Evolutionary conservation across 1,140 invertebrate genomes (phyloP).

Genomic region (Drosophila rhopaloa): DNA sequence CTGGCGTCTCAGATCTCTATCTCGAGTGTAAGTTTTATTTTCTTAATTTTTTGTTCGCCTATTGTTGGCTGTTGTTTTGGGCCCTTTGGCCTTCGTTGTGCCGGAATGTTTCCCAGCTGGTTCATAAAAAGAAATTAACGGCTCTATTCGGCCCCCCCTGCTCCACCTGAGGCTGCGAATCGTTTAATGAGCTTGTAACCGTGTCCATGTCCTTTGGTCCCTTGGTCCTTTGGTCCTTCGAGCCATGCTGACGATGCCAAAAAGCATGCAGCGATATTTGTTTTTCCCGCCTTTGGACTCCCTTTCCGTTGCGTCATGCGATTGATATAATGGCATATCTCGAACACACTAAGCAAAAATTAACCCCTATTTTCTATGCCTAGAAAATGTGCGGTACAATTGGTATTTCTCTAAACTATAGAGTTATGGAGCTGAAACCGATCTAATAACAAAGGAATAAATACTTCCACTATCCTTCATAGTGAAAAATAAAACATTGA

Average conservation of each 20-base stretch:
- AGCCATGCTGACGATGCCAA: slow-evolving; percentile 55
- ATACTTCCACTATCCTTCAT: no score
- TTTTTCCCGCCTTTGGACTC: slow-evolving; percentile 16
- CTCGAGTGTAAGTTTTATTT: slow-evolving; percentile 70
- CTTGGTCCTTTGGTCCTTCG: background rate
- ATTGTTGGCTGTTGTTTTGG: slow-evolving; percentile 10
- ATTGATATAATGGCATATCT: slow-evolving; percentile 56
- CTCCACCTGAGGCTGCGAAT: slow-evolving; percentile 47
- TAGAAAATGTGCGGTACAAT: no score
- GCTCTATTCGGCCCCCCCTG: slow-evolving; percentile 39
- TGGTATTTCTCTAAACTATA: no score
- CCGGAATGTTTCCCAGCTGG: slow-evolving; percentile 84
- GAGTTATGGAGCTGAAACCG: no score
- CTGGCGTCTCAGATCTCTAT: slow-evolving; percentile 53
- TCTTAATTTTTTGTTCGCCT: slow-evolving; percentile 59
- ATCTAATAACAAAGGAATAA: no score
- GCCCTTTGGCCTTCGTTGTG: slow-evolving; percentile 17
- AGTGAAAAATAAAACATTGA: no score
- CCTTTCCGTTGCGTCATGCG: slow-evolving; percentile 37
- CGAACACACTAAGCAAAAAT: background rate
- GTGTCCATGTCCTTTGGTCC: slow-evolving; percentile 3
- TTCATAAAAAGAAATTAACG: slow-evolving; percentile 85
- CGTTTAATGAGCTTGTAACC: slow-evolving; percentile 83
- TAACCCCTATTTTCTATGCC: background rate
- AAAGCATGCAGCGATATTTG: slow-evolving; percentile 43